Conservation (phyloP, 2,888 invertebrate species). For the Trissolcus japonicus region DNA sequence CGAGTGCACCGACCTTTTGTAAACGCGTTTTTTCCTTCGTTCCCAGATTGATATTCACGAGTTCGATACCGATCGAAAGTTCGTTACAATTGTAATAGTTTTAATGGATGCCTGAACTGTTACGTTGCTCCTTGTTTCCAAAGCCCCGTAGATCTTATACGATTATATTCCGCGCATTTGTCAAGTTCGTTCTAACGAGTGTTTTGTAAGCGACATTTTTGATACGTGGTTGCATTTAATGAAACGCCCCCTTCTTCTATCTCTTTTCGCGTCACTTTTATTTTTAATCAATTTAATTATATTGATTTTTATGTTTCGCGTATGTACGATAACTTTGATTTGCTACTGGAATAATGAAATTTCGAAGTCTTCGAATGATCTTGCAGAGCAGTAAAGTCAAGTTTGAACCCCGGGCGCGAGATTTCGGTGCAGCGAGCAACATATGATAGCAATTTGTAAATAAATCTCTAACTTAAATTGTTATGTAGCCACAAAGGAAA, state of each 20-base stretch:
- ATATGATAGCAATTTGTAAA: constrained; percentile 72
- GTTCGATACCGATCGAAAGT: constrained; percentile 33
- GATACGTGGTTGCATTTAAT: constrained; percentile 31
- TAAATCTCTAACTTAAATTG: constrained; percentile 72
- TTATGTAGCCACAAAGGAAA: constrained; percentile 67
- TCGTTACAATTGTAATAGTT: constrained; percentile 1
- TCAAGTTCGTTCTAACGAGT: constrained; percentile 16
- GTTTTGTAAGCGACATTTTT: constrained; percentile 28
- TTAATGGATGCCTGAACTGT: too few species aligned
- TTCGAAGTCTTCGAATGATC: too few species aligned
- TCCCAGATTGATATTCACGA: constrained; percentile 17
- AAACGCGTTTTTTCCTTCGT: constrained; percentile 25
- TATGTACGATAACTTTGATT: too few species aligned
- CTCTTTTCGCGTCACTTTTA: too few species aligned
- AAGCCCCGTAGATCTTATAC: constrained; percentile 1
- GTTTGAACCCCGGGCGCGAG: too few species aligned
- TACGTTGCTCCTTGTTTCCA: too few species aligned
- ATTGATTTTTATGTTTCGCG: too few species aligned
- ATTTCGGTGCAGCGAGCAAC: constrained; percentile 64
- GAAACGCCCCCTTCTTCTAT: too few species aligned
- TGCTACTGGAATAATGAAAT: too few species aligned
- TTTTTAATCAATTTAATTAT: too few species aligned
- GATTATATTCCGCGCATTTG: constrained; percentile 23
- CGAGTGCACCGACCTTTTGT: too few species aligned
- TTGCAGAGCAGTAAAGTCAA: too few species aligned